phyloP scores from a whole-genome alignment of 2,113 vertebrate genomes.

The Sciurus niger region DNA sequence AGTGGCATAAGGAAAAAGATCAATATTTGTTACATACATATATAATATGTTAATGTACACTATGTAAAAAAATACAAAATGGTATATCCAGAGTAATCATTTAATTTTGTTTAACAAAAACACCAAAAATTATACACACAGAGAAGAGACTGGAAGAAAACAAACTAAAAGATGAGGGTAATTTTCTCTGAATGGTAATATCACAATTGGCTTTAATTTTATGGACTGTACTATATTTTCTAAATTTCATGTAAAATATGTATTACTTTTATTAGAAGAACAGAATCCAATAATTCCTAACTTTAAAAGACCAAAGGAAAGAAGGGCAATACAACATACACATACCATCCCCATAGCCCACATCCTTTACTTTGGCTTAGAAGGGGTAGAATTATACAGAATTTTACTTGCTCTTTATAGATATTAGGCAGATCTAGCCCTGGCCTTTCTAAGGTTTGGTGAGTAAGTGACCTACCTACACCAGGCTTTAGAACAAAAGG shows the following conservation, averaged over 20 bases:
- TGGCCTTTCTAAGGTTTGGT: neutral
- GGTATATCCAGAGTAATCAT: neutral
- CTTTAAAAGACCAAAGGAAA: conserved; percentile 33
- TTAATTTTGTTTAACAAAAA: neutral
- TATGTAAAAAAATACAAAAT: conserved; percentile 33
- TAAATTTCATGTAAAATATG: conserved; percentile 32
- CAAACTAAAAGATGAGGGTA: neutral
- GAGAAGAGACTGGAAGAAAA: conserved; percentile 30
- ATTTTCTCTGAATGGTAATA: conserved; percentile 6
- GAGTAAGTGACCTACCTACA: conserved; percentile 29
- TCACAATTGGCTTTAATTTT: neutral
- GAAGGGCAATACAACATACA: neutral
- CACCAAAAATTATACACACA: neutral
- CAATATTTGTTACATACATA: neutral
- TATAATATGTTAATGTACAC: neutral
- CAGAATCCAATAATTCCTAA: neutral
- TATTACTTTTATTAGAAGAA: neutral
- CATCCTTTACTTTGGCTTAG: neutral
- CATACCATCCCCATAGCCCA: neutral
- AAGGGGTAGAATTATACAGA: neutral
- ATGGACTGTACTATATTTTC: neutral
- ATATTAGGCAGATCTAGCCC: neutral
- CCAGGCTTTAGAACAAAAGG: conserved; percentile 24
- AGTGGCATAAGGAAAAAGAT: neutral
- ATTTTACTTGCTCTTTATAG: neutral